A percentile compares a stretch with the other conserved stretches of the same genome.
phyloP scores from a whole-genome alignment of 2,888 invertebrate species.

The Hemithea aestivaria region DNA sequence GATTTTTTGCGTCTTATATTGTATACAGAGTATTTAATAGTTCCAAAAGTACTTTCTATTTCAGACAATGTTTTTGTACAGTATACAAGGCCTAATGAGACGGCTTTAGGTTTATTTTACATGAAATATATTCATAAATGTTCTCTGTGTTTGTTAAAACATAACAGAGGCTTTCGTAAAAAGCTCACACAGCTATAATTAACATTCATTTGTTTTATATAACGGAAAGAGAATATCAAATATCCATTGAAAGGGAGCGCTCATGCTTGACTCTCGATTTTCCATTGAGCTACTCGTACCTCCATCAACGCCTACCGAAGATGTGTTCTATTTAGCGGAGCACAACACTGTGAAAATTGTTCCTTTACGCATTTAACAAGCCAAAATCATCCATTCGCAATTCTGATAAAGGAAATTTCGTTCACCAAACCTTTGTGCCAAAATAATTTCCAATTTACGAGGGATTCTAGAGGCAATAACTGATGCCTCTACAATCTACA shows the following conservation, averaged over 20 bases:
- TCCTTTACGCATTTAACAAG: constrained; percentile 36
- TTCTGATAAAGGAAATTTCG: constrained; percentile 31
- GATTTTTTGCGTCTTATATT: no score
- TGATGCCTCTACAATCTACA: constrained; percentile 13
- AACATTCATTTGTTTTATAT: constrained; percentile 19
- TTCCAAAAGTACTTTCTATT: no score
- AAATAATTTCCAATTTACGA: constrained; percentile 33
- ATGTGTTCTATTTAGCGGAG: constrained; percentile 37
- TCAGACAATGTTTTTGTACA: no score
- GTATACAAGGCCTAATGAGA: no score
- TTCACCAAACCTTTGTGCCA: constrained; percentile 27
- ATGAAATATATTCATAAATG: no score
- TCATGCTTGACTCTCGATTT: constrained; percentile 45
- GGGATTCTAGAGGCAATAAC: constrained; percentile 21
- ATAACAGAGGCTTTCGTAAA: no score
- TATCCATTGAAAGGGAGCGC: constrained; percentile 35
- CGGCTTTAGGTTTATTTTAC: no score
- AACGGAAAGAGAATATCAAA: constrained; percentile 29
- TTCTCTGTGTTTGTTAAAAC: no score
- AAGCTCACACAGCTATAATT: not conserved
- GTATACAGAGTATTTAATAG: no score
- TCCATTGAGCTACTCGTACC: constrained; percentile 45
- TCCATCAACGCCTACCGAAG: constrained; percentile 36
- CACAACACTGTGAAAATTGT: constrained; percentile 35
- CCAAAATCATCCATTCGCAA: constrained; percentile 32